phyloP scores from a whole-genome alignment of 2,797 vertebrate species.

The Scyliorhinus canicula region DNA sequence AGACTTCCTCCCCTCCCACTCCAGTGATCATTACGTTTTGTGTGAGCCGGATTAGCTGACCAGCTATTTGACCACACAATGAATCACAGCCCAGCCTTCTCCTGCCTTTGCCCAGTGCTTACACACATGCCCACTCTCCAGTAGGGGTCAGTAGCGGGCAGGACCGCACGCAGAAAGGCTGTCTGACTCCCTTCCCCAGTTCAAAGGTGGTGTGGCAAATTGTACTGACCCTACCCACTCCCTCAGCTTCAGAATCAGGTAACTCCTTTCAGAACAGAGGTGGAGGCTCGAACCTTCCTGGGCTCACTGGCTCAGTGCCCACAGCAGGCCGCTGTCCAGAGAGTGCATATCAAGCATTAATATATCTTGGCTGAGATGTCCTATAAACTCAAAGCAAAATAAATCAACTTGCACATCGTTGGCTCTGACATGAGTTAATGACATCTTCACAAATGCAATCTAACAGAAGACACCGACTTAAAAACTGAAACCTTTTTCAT shows the following conservation, averaged over 20 bases:
- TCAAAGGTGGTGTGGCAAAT: neutral
- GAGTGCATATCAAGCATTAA: neutral
- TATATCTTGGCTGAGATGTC: neutral
- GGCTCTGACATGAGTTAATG: neutral
- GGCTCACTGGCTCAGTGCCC: neutral
- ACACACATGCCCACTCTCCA: neutral
- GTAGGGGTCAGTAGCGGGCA: neutral
- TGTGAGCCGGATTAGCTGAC: neutral
- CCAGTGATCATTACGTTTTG: neutral
- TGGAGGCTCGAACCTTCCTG: neutral
- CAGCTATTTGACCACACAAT: neutral
- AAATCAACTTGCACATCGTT: neutral
- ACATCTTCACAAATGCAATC: neutral
- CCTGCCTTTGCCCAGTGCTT: neutral
- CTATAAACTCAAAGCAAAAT: neutral
- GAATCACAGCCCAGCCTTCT: neutral
- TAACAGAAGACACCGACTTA: neutral
- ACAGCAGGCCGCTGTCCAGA: neutral
- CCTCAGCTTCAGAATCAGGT: neutral
- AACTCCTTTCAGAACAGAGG: neutral
- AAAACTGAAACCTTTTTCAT: neutral
- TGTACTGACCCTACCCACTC: neutral
- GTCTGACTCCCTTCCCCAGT: neutral
- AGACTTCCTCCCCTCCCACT: neutral
- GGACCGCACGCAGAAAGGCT: neutral